Percentiles rank a stretch among this genome's conserved stretches.
These are phyloP conservation scores for Azemiops feae DNA, from an alignment of 2,113 vertebrate species.

Conservation along the genomic window DNA sequence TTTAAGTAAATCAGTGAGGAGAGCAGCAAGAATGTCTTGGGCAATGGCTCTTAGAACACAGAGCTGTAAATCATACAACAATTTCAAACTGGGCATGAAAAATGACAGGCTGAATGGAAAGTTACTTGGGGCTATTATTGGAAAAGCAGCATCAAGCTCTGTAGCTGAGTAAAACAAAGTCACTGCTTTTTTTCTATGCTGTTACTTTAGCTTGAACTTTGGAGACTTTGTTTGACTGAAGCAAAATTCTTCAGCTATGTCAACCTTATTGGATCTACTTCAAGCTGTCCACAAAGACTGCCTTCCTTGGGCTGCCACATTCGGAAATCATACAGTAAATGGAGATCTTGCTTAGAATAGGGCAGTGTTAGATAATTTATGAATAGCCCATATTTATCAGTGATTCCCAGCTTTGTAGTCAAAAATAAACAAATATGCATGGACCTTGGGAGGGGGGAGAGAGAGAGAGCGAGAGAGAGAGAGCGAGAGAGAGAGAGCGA, in stretches of 20 bases:
- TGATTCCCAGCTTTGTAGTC: neutral
- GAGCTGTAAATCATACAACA: slow-evolving; percentile 65
- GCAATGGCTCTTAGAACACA: slow-evolving; percentile 44
- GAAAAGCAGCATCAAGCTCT: slow-evolving; percentile 36
- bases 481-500: neutral
- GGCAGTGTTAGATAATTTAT: neutral
- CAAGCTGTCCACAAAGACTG: neutral
- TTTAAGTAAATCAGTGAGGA: slow-evolving; percentile 76
- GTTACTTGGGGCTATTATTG: slow-evolving; percentile 70
- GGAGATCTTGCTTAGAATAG: neutral
- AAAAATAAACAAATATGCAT: neutral
- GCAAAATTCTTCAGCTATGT: slow-evolving; percentile 32
- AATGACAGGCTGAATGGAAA: slow-evolving; percentile 59
- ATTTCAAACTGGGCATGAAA: slow-evolving; percentile 61
- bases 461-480: no score
- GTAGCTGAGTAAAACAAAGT: slow-evolving; percentile 50
- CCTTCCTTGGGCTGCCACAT: neutral
- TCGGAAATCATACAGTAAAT: neutral
- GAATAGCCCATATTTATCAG: neutral
- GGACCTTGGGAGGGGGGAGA: no score
- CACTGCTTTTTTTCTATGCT: slow-evolving; percentile 49
- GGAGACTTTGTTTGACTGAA: slow-evolving; percentile 44
- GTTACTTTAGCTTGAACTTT: slow-evolving; percentile 50
- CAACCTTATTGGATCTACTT: neutral
- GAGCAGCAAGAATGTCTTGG: slow-evolving; percentile 50